Base-by-base conservation (phyloP, 2,888 invertebrate genomes). In the Mesorhabditis belari region DNA sequence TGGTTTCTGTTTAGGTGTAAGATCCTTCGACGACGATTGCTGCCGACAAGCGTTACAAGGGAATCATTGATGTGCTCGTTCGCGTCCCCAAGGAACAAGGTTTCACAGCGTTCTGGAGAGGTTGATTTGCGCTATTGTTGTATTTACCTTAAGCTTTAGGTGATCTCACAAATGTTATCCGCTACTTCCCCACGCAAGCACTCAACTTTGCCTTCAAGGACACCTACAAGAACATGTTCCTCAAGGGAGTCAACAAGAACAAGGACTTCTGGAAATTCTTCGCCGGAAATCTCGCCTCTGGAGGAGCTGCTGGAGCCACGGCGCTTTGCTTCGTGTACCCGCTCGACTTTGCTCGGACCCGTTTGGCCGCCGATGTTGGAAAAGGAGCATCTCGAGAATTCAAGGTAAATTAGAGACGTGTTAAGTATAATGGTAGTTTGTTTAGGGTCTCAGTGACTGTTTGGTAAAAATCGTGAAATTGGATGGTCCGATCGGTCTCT, bases 251-350 rank as follows among this genome's bases (percentile, higher is more conserved):
- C 53, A 88, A 91, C 83, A 92, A 93, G 84, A 89, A 91, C 78
- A 90, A 87, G 55, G 88, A 90, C 78, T 92, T 92, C 85, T 89
- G 90, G 89, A 87, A 87, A 65, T n/a, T n/a, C n/a, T n/a, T n/a
- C n/a, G n/a, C n/a, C n/a, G n/a, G n/a, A n/a, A n/a, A n/a, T n/a
- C n/a, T n/a, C n/a, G n/a, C n/a, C n/a, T n/a, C n/a, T n/a, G n/a
- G n/a, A n/a, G 93, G 92, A 84, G 91, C 91, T 75, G 92, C 92
- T 78, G 92, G 93, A 77, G 92, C 92, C 68, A 90, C 92, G 56
- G 92, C 92, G 26, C 87, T 93, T 55, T 89, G 91, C 85, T 92
- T 93, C 84, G 92, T 93, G 76, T 93, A 93, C 85, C 92, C 92
- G 25, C 87, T n/a, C n/a, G n/a, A n/a, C n/a, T n/a, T n/a, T 87